phyloP scores from a whole-genome alignment of 1,140 invertebrate species.

The Protaetia brevitarsis region DNA sequence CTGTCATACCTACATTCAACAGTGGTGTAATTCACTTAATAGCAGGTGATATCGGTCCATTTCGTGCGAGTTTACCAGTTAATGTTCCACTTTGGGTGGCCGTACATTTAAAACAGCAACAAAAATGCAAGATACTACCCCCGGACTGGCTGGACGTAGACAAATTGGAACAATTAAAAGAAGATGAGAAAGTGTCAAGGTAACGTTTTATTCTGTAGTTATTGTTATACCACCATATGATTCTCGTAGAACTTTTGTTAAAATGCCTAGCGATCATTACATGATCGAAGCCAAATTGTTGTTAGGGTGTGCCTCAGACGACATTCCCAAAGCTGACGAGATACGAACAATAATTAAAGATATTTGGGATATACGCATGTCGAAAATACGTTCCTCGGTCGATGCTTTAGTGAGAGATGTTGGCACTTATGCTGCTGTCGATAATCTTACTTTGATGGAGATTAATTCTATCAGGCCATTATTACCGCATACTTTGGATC shows the following conservation, averaged over 20 bases:
- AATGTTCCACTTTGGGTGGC: constrained; percentile 89
- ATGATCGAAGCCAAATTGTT: constrained; percentile 87
- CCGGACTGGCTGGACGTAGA: constrained; percentile 95
- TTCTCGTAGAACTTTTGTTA: constrained; percentile 67
- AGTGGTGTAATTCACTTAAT: constrained; percentile 73
- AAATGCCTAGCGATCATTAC: constrained; percentile 90
- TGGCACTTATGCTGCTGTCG: constrained; percentile 79
- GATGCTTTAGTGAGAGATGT: constrained; percentile 79
- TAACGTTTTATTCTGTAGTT: constrained; percentile 42
- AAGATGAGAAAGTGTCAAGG: constrained; percentile 77
- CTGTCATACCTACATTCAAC: constrained; percentile 89
- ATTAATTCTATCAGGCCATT: constrained; percentile 86
- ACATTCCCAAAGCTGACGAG: constrained; percentile 76
- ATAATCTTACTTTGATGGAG: constrained; percentile 90
- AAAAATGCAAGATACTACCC: constrained; percentile 86
- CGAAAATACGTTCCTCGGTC: constrained; percentile 91
- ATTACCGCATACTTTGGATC: constrained; percentile 81
- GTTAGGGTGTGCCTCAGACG: constrained; percentile 69
- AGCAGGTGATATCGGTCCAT: constrained; percentile 66
- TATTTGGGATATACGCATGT: constrained; percentile 92
- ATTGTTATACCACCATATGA: not conserved
- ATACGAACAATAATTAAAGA: constrained; percentile 91
- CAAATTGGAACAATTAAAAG: constrained; percentile 73
- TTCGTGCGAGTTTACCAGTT: constrained; percentile 62
- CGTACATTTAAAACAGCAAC: constrained; percentile 86